Conservation (phyloP, 1,140 invertebrate genomes). For the Cydia fagiglandana region DNA sequence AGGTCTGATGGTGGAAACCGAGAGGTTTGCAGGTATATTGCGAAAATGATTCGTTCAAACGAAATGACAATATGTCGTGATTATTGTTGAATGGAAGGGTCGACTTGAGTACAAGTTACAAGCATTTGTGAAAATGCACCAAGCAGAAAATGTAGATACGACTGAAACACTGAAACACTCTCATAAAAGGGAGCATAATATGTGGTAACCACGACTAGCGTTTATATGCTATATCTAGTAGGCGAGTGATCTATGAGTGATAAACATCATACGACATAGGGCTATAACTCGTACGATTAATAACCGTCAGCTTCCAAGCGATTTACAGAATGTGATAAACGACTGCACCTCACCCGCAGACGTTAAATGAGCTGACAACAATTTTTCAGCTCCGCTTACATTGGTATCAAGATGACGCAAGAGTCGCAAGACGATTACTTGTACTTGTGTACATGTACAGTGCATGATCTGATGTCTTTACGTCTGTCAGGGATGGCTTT, state of each 20-base stretch:
- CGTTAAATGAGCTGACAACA: conserved; percentile 31
- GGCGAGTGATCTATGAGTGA: neutral
- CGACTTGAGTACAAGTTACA: too few relatives aligned
- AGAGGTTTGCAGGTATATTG: too few relatives aligned
- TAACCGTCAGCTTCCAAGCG: conserved; percentile 42
- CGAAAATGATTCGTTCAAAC: too few relatives aligned
- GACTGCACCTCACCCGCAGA: conserved; percentile 36
- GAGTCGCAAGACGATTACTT: neutral
- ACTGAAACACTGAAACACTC: too few relatives aligned
- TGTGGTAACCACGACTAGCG: too few relatives aligned
- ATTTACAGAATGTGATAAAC: conserved; percentile 46
- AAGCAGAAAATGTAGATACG: too few relatives aligned
- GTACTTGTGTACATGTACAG: neutral
- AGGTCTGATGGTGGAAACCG: too few relatives aligned
- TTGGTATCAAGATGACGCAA: neutral
- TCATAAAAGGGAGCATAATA: too few relatives aligned
- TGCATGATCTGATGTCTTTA: neutral
- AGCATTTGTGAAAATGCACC: too few relatives aligned
- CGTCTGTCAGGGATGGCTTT: neutral
- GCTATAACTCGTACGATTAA: conserved; percentile 39
- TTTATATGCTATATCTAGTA: neutral
- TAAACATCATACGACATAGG: conserved; percentile 28
- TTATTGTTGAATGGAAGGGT: too few relatives aligned
- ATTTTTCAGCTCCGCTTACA: conserved; percentile 20
- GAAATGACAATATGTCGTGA: too few relatives aligned